Conservation (phyloP, 2,888 invertebrate genomes). For the Eretmocerus hayati region DNA sequence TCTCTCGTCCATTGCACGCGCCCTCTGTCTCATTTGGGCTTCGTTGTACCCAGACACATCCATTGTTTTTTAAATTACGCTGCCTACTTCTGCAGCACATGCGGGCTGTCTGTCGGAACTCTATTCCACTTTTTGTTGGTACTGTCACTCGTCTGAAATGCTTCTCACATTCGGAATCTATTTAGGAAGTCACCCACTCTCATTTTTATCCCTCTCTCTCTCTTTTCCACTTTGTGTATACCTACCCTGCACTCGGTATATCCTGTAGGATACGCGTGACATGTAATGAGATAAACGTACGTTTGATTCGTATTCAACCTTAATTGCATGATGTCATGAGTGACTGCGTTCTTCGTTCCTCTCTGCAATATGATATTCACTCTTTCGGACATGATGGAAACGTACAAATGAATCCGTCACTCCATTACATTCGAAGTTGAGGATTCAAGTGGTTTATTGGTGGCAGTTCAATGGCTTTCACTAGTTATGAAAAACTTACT, state of each 20-base stretch:
- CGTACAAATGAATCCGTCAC: too few species aligned
- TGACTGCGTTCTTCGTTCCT: conserved; percentile 1
- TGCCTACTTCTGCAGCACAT: conserved; percentile 38
- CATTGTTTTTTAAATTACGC: conserved; percentile 47
- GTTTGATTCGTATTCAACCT: conserved; percentile 20
- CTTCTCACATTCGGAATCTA: conserved; percentile 34
- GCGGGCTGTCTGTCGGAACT: conserved; percentile 29
- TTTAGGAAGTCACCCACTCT: conserved; percentile 26
- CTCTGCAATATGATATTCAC: too few species aligned
- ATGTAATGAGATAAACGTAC: conserved; percentile 22
- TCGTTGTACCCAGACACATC: conserved; percentile 42
- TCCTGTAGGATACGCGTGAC: conserved; percentile 6
- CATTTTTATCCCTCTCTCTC: background rate
- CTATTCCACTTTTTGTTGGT: conserved; percentile 41
- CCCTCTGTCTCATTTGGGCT: conserved; percentile 45
- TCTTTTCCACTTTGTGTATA: background rate
- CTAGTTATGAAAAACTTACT: too few species aligned
- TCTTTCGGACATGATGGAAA: too few species aligned
- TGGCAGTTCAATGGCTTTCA: too few species aligned
- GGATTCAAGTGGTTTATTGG: too few species aligned
- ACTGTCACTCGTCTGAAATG: conserved; percentile 41
- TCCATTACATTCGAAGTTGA: too few species aligned
- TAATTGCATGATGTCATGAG: conserved; percentile 21
- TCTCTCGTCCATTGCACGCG: background rate
- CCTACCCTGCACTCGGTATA: conserved; percentile 6